Evolutionary conservation across 2,797 vertebrate species (phyloP).

Genomic region (Meriones psammophilus): DNA sequence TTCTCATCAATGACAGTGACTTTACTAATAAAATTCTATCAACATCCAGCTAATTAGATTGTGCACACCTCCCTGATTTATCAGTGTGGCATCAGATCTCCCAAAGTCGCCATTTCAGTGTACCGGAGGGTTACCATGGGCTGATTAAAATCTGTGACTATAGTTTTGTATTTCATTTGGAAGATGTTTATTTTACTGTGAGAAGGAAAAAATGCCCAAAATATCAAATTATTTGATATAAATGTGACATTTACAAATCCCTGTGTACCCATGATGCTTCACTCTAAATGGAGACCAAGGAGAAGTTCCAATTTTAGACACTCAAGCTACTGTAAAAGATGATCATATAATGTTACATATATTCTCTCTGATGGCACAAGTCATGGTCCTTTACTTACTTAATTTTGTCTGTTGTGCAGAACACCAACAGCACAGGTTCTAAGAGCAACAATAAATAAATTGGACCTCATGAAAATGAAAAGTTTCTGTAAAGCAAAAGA

Average conservation of each 20-base stretch:
- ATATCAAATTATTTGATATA: background rate
- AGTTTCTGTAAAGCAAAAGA: no score
- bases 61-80: constrained; percentile 76
- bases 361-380: background rate
- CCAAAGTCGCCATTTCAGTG: constrained; percentile 33
- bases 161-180: background rate
- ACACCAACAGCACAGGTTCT: no score
- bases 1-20: constrained; percentile 46
- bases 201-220: background rate
- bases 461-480: no score
- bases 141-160: constrained; percentile 41
- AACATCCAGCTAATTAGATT: constrained; percentile 69
- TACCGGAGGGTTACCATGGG: background rate
- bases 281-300: no score
- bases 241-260: background rate
- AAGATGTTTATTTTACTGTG: constrained; percentile 12
- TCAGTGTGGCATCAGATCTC: constrained; percentile 45
- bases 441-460: no score
- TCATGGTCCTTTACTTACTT: background rate
- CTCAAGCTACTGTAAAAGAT: background rate
- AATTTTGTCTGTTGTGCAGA: background rate
- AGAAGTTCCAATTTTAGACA: background rate
- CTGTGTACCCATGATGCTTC: background rate
- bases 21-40: constrained; percentile 57
- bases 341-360: background rate